A percentile compares a stretch with the other conserved stretches of the same genome.
Conservation (phyloP, 2,797 vertebrate species). For the Pelodytes ibericus region DNA sequence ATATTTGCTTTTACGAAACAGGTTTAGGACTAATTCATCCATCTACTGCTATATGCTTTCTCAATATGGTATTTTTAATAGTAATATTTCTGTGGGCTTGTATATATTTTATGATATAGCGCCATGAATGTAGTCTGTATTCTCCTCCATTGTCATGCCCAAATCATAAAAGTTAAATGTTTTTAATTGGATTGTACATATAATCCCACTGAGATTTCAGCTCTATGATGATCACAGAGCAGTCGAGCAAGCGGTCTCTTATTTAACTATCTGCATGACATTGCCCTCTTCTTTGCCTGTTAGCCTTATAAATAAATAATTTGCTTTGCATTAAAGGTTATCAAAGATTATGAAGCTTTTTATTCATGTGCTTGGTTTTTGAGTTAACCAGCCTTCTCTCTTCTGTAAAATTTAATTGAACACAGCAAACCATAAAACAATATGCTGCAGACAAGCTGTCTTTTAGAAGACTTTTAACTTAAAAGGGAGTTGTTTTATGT, state of each 20-base stretch:
- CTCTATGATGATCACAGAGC: slow-evolving; percentile 19
- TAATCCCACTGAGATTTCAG: slow-evolving; percentile 23
- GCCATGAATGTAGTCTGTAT: no score
- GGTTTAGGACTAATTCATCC: no score
- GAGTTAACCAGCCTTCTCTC: slow-evolving; percentile 12
- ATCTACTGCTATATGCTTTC: no score
- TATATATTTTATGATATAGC: no score
- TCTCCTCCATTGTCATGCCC: neutral
- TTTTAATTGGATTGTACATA: slow-evolving; percentile 13
- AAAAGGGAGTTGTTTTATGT: slow-evolving; percentile 13
- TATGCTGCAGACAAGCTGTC: slow-evolving; percentile 15
- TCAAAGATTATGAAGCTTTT: slow-evolving; percentile 64
- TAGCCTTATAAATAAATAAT: slow-evolving; percentile 72
- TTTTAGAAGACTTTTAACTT: slow-evolving; percentile 4
- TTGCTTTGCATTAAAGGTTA: slow-evolving; percentile 68
- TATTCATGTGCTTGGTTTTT: slow-evolving; percentile 54
- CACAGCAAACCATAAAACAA: slow-evolving; percentile 39
- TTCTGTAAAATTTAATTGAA: slow-evolving; percentile 33
- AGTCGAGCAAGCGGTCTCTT: slow-evolving; percentile 41
- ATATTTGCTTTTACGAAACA: no score
- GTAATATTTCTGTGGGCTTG: no score
- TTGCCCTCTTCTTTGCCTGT: slow-evolving; percentile 62
- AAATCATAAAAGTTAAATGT: slow-evolving; percentile 20
- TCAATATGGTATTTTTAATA: no score
- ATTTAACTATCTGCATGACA: slow-evolving; percentile 64